Conservation (phyloP, 2,797 vertebrate species). For the Enteromius paludinosus region DNA sequence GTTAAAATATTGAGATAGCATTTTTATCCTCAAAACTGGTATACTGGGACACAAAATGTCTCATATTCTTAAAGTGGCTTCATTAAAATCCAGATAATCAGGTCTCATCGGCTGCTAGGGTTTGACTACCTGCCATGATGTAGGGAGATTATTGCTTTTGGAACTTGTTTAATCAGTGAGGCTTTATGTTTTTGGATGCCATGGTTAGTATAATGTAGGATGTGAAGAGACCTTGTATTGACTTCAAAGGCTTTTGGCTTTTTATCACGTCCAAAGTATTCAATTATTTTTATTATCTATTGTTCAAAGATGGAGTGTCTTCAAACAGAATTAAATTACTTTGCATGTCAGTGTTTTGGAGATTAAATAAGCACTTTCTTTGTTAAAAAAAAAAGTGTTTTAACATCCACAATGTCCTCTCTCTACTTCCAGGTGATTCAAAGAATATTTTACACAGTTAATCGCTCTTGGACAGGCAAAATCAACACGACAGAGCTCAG, state of each 20-base stretch:
- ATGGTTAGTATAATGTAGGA: not conserved
- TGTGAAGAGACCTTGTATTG: not conserved
- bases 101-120: not conserved
- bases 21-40: not conserved
- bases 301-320: not conserved
- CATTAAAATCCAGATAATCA: not conserved
- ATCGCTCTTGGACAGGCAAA: constrained; percentile 96
- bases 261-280: not conserved
- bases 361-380: not conserved
- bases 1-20: not conserved
- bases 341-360: not conserved
- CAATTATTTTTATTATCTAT: not conserved
- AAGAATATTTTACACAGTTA: constrained; percentile 98
- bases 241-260: not conserved
- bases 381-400: not conserved
- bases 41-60: not conserved
- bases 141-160: constrained; percentile 2
- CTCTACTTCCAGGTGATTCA: constrained; percentile 88
- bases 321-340: not conserved
- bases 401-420: not conserved
- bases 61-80: not conserved
- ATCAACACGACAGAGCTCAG: constrained; percentile 93
- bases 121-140: constrained; percentile 1
- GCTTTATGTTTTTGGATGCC: not conserved
- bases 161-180: not conserved